Evolutionary conservation across 2,797 vertebrate genomes (phyloP), one percentile per base, ranked within the genome.

Genomic region (Margarornis squamiger): DNA sequence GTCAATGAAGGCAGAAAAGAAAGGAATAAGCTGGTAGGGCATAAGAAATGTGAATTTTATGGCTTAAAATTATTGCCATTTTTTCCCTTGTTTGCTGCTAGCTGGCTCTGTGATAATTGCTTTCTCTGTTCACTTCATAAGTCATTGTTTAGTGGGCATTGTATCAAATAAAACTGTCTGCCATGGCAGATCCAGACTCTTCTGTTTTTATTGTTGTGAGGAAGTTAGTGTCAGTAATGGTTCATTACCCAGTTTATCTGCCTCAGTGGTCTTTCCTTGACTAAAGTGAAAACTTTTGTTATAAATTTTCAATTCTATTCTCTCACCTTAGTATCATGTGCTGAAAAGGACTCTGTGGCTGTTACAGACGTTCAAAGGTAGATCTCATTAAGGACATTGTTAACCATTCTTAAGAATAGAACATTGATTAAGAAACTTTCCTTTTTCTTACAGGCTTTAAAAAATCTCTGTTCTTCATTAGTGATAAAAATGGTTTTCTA

Each of bases 221-320:
- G 88, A 95, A 95, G 91, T 94, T 74, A 94, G 82, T 58, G 48
- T 78, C 91, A 80, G 45, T 95, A 96, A 79, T 63, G 29, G 36
- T 95, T 94, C 95, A 88, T 96, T 94, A 90, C 38, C 58, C 59
- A 38, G n/a, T 95, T 93, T 84, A 85, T 95, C 88, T 91, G 68
- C 85, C 85, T 94, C 88, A 70, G 18, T 94, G 94, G 93, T 89
- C 63, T 92, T 95, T 85, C 72, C 91, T 70, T 90, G 92, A 91
- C 67, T 85, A 29, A 95, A 97, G 76, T 46, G 55, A 90, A 95
- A 92, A 95, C 74, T 95, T 96, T 24, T 80, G 38, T 82, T 86
- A 52, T 19, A 93, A 96, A 93, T 54, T 94, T 91, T 81, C 85
- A 91, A 27, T 90, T 90, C 79, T 92, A 85, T 80, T 95, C 43